Conservation (phyloP, 1,140 invertebrate species). For the Eurosta solidaginis region DNA sequence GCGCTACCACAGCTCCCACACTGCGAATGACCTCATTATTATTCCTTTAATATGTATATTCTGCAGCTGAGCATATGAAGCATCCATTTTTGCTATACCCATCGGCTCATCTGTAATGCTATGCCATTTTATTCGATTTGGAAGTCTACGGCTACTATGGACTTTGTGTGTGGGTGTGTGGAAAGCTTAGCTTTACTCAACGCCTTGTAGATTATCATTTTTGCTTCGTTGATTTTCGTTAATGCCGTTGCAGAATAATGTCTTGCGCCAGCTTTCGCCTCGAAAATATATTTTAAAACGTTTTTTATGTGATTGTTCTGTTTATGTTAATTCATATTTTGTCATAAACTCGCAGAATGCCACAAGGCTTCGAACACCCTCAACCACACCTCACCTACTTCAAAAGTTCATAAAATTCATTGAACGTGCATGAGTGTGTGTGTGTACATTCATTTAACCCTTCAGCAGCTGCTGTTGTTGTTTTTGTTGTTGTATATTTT, state of each 20-base stretch:
- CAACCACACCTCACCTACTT: background rate
- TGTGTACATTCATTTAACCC: background rate
- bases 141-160: too few relatives aligned
- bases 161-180: too few relatives aligned
- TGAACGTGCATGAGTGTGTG: background rate
- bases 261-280: background rate
- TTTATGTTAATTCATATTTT: constrained; percentile 57
- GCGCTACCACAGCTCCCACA: background rate
- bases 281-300: constrained; percentile 1
- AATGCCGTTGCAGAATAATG: background rate
- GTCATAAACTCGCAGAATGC: constrained; percentile 10
- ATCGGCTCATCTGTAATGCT: too few relatives aligned
- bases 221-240: constrained; percentile 2
- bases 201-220: constrained; percentile 10
- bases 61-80: too few relatives aligned
- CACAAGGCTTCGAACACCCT: background rate
- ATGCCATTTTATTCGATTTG: too few relatives aligned
- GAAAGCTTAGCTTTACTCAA: too few relatives aligned
- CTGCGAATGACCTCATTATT: constrained; percentile 4
- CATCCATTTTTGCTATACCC: too few relatives aligned
- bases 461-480: background rate
- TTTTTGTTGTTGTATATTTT: constrained; percentile 38
- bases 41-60: constrained; percentile 20
- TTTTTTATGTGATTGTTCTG: constrained; percentile 51
- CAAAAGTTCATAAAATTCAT: background rate